Percentiles rank a stretch among this genome's conserved stretches.
Conservation (phyloP, 2,888 invertebrate genomes). For the Limenitis camilla region DNA sequence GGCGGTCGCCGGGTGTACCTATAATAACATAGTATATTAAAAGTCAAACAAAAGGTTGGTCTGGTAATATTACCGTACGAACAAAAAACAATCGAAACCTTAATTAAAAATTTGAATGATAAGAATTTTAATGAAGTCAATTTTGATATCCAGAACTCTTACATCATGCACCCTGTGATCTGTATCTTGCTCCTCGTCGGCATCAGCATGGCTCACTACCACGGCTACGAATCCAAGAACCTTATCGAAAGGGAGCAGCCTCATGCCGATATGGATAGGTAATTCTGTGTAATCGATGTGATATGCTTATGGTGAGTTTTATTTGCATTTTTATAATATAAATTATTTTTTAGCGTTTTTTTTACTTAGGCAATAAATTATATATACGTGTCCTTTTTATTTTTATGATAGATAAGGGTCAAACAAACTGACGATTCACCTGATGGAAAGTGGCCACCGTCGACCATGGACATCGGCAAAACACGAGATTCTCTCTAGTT, state of each 20-base stretch:
- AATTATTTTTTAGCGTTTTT: neutral
- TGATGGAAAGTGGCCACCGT: too few species aligned
- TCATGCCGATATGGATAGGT: conserved; percentile 36
- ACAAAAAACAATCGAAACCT: too few species aligned
- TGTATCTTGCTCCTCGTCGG: conserved; percentile 38
- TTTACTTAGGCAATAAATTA: neutral
- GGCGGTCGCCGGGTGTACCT: too few species aligned
- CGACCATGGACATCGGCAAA: too few species aligned
- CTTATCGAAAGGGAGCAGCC: conserved; percentile 50
- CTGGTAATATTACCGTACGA: too few species aligned
- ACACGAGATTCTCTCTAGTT: too few species aligned
- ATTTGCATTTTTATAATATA: conserved; percentile 4
- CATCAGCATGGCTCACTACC: conserved; percentile 48
- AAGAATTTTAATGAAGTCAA: neutral
- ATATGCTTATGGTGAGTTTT: conserved; percentile 13
- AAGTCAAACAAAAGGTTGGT: too few species aligned
- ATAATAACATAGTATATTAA: too few species aligned
- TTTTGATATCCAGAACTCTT: conserved; percentile 37
- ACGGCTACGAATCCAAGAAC: conserved; percentile 43
- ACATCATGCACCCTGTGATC: conserved; percentile 42
- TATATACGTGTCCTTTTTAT: too few species aligned
- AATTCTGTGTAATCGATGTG: conserved; percentile 26
- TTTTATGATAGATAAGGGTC: too few species aligned
- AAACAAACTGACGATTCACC: too few species aligned
- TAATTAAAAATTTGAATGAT: too few species aligned